These are phyloP conservation scores for Pilophorus perplexus DNA, from an alignment of 2,888 invertebrate species.

Conservation along the genomic window DNA sequence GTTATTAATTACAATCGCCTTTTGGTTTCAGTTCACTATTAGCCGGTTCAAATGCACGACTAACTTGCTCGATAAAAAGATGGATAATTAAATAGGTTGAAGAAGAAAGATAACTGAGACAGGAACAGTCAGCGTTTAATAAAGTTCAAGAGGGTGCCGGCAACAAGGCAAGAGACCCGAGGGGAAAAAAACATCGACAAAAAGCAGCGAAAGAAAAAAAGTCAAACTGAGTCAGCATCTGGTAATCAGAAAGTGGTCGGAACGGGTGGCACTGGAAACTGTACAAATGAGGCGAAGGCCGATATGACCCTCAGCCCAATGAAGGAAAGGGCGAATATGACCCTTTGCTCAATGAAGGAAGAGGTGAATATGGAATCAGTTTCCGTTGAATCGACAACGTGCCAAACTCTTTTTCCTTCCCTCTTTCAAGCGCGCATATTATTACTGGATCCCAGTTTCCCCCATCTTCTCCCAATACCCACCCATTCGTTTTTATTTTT, in stretches of 20 bases:
- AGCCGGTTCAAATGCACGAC: too few relatives aligned
- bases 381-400: neutral
- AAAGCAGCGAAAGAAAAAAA: neutral
- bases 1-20: too few relatives aligned
- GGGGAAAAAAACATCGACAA: neutral
- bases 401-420: too few relatives aligned
- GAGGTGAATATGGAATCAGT: neutral
- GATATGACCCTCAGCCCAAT: neutral
- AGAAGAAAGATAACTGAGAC: neutral
- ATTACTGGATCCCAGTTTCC: neutral
- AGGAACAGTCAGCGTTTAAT: constrained; percentile 13
- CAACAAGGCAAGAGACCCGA: neutral
- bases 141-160: neutral
- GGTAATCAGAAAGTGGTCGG: constrained; percentile 20
- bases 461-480: too few relatives aligned
- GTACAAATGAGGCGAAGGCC: neutral
- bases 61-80: too few relatives aligned
- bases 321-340: neutral
- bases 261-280: neutral
- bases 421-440: neutral
- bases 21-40: too few relatives aligned
- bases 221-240: constrained; percentile 15
- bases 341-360: too few relatives aligned
- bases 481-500: too few relatives aligned
- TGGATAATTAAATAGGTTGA: constrained; percentile 17